Percentiles rank a stretch among this genome's conserved stretches.
These are phyloP conservation scores for Rallus limicola DNA, from an alignment of 2,113 vertebrate genomes.

Conservation along the genomic window DNA sequence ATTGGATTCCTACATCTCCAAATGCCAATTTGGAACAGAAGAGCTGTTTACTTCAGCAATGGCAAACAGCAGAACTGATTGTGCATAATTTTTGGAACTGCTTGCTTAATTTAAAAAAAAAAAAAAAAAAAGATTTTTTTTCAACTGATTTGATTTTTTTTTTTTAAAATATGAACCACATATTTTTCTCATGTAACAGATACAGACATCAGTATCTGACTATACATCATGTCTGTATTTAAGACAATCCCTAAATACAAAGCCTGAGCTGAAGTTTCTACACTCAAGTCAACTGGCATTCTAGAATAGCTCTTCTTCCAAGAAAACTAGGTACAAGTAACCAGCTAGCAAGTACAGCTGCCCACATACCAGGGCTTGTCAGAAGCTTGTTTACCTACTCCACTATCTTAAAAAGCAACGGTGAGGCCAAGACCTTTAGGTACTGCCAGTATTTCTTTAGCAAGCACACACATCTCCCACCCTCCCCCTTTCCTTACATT, in stretches of 20 bases:
- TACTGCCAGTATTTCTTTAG: neutral
- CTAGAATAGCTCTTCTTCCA: neutral
- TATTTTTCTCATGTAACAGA: neutral
- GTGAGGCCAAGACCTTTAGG: neutral
- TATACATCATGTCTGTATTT: neutral
- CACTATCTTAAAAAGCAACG: neutral
- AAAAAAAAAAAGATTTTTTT: neutral
- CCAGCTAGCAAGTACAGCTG: neutral
- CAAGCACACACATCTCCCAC: neutral
- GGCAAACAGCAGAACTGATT: conserved; percentile 17
- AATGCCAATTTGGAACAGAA: neutral
- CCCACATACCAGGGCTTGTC: neutral
- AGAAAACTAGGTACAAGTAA: neutral
- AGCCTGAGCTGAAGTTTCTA: neutral
- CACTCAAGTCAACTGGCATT: neutral
- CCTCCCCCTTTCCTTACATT: neutral
- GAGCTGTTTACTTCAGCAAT: neutral
- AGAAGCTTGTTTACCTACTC: neutral
- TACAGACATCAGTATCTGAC: neutral
- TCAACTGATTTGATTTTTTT: neutral
- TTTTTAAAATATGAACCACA: rapidly evolving
- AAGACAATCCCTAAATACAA: neutral
- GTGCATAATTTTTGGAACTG: neutral
- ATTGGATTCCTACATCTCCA: neutral
- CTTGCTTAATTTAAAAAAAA: neutral